These are phyloP conservation scores for Gerosis bhagava DNA, from an alignment of 2,888 invertebrate species.

Conservation along the genomic window DNA sequence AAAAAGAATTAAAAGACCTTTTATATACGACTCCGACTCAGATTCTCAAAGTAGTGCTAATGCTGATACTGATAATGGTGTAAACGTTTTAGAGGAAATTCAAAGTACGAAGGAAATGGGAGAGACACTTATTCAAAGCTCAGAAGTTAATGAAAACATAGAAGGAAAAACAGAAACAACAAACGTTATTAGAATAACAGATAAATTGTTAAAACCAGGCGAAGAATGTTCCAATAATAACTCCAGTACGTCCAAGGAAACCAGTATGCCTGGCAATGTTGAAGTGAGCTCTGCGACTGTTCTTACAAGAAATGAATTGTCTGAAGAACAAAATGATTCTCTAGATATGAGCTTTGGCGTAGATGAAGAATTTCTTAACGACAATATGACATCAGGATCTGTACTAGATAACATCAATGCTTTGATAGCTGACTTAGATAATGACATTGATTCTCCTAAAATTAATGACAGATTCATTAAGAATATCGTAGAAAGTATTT, in stretches of 20 bases:
- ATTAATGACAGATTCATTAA: constrained; percentile 46
- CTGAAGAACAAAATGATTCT: constrained; percentile 22
- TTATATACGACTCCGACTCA: constrained; percentile 54
- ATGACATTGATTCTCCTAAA: constrained; percentile 52
- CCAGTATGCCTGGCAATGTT: too few relatives aligned
- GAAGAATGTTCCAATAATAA: too few relatives aligned
- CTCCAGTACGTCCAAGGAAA: too few relatives aligned
- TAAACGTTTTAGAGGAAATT: too few relatives aligned
- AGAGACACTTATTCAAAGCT: too few relatives aligned
- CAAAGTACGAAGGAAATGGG: too few relatives aligned
- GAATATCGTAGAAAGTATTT: constrained; percentile 36
- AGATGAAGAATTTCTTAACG: constrained; percentile 63
- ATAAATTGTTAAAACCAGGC: too few relatives aligned
- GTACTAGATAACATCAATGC: constrained; percentile 65
- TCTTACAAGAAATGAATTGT: background rate
- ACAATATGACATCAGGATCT: constrained; percentile 54
- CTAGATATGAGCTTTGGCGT: constrained; percentile 50
- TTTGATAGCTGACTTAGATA: constrained; percentile 62
- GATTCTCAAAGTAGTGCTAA: constrained; percentile 42
- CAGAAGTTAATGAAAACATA: too few relatives aligned
- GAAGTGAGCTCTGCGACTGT: too few relatives aligned
- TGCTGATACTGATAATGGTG: too few relatives aligned
- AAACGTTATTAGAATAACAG: too few relatives aligned
- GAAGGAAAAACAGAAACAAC: too few relatives aligned
- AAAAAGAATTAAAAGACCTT: constrained; percentile 43